A percentile compares a stretch with the other conserved stretches of the same genome.
Conservation (phyloP, 2,797 vertebrate species). For the Sebastes elongatus region DNA sequence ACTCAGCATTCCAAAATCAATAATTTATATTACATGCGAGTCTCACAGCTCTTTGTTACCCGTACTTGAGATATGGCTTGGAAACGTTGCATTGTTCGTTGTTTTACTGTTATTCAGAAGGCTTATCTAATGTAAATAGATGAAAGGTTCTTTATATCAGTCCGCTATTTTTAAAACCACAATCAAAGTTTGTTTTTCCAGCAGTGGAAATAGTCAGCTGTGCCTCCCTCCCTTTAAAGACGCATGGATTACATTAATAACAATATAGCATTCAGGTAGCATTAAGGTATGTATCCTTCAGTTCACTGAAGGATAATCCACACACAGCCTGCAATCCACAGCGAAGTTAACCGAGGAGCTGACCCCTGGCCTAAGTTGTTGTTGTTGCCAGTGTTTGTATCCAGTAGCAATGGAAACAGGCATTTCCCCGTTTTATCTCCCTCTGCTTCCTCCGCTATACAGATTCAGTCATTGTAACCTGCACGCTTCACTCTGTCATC, state of each 20-base stretch:
- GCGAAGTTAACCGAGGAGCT: neutral
- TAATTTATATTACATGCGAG: slow-evolving; percentile 50
- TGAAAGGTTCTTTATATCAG: slow-evolving; percentile 55
- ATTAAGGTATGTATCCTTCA: neutral
- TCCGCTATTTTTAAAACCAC: slow-evolving; percentile 45
- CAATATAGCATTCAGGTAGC: neutral
- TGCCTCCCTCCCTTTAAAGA: neutral
- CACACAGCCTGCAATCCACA: neutral
- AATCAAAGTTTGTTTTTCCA: slow-evolving; percentile 50
- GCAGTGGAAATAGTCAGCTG: slow-evolving; percentile 15
- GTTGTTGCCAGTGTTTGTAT: slow-evolving; percentile 66
- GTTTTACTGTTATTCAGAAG: slow-evolving; percentile 57
- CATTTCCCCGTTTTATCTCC: slow-evolving; percentile 70
- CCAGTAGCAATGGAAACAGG: slow-evolving; percentile 66
- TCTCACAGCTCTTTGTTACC: slow-evolving; percentile 35
- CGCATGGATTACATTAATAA: neutral
- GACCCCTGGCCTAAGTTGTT: slow-evolving; percentile 18
- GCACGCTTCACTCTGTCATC: slow-evolving; percentile 67
- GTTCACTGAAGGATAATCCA: slow-evolving; percentile 1
- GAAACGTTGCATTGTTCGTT: slow-evolving; percentile 65
- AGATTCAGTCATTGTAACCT: slow-evolving; percentile 71
- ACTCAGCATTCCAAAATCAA: neutral
- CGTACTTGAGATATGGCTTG: slow-evolving; percentile 39
- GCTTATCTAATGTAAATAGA: slow-evolving; percentile 76
- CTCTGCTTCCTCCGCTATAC: slow-evolving; percentile 56